Conservation (phyloP, 2,797 vertebrate genomes). For the Avahi laniger region DNA sequence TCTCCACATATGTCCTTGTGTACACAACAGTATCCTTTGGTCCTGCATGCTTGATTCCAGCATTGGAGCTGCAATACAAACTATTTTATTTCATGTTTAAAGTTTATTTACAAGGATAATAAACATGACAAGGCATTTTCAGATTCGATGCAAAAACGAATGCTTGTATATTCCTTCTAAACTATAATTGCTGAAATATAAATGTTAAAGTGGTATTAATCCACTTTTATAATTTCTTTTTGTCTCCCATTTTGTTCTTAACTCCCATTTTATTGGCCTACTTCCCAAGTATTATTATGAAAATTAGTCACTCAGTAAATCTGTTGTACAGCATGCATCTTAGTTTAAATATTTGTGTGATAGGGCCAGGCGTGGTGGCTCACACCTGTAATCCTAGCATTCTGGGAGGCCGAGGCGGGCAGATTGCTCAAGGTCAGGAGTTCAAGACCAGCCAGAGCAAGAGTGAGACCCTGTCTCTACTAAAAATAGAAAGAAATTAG, state of each 20-base stretch:
- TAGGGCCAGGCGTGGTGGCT: neutral
- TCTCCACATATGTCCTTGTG: constrained; percentile 81
- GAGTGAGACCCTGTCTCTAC: no score
- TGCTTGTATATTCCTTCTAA: neutral
- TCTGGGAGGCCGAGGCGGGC: no score
- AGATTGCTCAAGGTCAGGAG: no score
- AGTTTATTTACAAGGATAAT: neutral
- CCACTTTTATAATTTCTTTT: neutral
- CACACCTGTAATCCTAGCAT: no score
- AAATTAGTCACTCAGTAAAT: neutral
- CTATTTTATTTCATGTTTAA: constrained; percentile 37
- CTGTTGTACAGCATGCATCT: neutral
- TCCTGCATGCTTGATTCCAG: constrained; percentile 78
- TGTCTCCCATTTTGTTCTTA: neutral
- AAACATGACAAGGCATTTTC: neutral
- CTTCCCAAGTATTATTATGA: neutral
- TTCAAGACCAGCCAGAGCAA: no score
- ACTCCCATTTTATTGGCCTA: neutral
- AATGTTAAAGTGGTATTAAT: constrained; percentile 9
- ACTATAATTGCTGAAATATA: constrained; percentile 1
- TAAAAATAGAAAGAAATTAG: no score
- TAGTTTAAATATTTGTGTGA: neutral
- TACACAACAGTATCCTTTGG: constrained; percentile 75
- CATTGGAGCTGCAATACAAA: constrained; percentile 82
- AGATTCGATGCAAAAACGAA: neutral